A percentile compares a stretch with the other conserved stretches of the same genome.
phyloP scores from a whole-genome alignment of 2,888 invertebrate genomes.

The Lepidonotus clava region DNA sequence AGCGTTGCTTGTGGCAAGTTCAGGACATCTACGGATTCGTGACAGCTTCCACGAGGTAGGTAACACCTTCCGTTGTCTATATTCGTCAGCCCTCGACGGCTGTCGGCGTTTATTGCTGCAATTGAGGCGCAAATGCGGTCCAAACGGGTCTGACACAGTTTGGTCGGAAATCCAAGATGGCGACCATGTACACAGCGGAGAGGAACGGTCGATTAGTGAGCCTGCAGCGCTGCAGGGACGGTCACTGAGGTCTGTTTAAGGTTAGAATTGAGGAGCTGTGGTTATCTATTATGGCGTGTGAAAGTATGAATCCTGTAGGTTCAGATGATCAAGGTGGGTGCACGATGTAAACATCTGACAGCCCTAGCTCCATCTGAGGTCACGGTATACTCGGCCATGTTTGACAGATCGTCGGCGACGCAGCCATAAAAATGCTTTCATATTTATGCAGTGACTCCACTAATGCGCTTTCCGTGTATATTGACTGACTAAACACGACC shows the following conservation, averaged over 20 bases:
- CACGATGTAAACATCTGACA: not conserved
- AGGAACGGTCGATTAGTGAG: not conserved
- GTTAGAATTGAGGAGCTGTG: not conserved
- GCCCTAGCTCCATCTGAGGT: not conserved
- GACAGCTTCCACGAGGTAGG: not conserved
- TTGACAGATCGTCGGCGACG: not conserved
- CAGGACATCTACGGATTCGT: not conserved
- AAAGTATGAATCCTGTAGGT: not conserved
- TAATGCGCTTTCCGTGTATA: not conserved
- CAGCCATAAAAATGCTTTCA: not conserved
- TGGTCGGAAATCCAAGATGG: not conserved
- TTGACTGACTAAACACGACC: not conserved
- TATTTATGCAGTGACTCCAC: not conserved
- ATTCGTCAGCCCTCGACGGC: not conserved
- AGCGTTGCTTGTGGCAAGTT: not conserved
- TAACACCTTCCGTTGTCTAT: not conserved
- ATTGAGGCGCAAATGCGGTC: not conserved
- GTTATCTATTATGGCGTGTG: too few species aligned
- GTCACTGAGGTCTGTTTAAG: not conserved
- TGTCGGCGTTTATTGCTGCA: not conserved
- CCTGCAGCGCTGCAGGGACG: not conserved
- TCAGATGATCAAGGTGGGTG: not conserved
- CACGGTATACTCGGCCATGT: not conserved
- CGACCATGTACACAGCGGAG: not conserved
- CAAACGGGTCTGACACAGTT: not conserved